phyloP scores from a whole-genome alignment of 2,888 invertebrate species.

The Brachyptera putata region DNA sequence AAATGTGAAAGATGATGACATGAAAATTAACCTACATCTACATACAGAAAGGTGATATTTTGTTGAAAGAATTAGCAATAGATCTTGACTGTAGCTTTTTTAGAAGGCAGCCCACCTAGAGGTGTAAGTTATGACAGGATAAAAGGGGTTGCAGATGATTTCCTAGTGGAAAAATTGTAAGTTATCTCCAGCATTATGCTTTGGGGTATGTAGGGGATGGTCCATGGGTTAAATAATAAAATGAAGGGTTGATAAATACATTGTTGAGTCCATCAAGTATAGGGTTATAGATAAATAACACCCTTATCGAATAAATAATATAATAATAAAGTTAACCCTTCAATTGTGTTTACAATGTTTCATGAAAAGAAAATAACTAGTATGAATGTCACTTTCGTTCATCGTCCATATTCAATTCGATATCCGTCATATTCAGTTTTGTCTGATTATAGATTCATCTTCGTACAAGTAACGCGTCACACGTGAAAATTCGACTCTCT shows the following conservation, averaged over 20 bases:
- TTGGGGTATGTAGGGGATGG: background rate
- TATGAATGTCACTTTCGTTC: constrained; percentile 1
- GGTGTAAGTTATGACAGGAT: constrained; percentile 6
- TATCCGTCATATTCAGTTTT: background rate
- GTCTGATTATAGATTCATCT: constrained; percentile 6
- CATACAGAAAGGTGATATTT: background rate
- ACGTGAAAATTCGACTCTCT: background rate
- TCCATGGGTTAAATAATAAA: background rate
- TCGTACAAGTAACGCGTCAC: constrained; percentile 3
- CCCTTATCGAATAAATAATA: constrained; percentile 13
- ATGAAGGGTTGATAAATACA: constrained; percentile 18
- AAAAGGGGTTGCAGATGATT: constrained; percentile 3
- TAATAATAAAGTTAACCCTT: constrained; percentile 9
- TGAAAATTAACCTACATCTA: constrained; percentile 2
- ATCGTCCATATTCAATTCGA: background rate
- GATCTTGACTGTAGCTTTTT: background rate
- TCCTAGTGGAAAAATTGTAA: constrained; percentile 5
- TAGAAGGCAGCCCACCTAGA: constrained; percentile 4
- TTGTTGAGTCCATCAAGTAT: constrained; percentile 8
- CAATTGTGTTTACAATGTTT: background rate
- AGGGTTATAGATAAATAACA: constrained; percentile 8
- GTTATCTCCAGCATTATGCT: background rate
- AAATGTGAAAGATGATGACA: constrained; percentile 1
- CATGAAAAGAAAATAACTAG: background rate
- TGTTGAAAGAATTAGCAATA: background rate